Conservation (phyloP, 2,888 invertebrate species). For the Syrphus vitripennis region DNA sequence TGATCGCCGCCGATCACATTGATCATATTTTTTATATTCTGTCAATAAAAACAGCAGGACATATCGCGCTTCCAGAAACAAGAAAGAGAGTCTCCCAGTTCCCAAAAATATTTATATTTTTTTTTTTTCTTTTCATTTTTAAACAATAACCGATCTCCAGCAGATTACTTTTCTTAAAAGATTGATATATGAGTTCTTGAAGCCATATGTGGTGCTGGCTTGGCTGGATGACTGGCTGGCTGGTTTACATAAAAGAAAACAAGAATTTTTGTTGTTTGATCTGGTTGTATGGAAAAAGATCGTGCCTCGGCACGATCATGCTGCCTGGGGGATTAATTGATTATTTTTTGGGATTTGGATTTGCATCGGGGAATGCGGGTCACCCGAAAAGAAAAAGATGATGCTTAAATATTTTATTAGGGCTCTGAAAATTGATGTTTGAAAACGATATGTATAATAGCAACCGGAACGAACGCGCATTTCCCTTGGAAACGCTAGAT, state of each 20-base stretch:
- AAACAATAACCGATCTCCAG: conserved; percentile 58
- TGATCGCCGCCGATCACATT: conserved; percentile 30
- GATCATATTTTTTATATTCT: conserved; percentile 67
- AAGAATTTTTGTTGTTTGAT: neutral
- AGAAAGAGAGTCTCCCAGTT: neutral
- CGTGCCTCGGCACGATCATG: conserved; percentile 3
- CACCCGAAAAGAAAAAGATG: conserved; percentile 25
- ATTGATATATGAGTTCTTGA: conserved; percentile 60
- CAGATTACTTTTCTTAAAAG: conserved; percentile 43
- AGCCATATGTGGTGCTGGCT: conserved; percentile 49
- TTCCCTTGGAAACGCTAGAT: neutral
- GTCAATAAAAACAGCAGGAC: conserved; percentile 70
- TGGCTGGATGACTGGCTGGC: neutral
- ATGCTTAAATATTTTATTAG: conserved; percentile 35
- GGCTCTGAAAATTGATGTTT: conserved; percentile 34
- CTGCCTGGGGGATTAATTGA: conserved; percentile 52
- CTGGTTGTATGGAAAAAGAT: conserved; percentile 8
- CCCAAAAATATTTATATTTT: neutral
- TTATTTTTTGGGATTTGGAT: conserved; percentile 46
- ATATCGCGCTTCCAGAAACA: conserved; percentile 55
- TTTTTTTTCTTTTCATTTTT: conserved; percentile 11
- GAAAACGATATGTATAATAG: conserved; percentile 29
- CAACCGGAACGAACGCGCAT: conserved; percentile 46
- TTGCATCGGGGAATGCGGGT: conserved; percentile 66
- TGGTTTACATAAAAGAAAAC: conserved; percentile 26